phyloP scores from a whole-genome alignment of 2,797 vertebrate genomes.

The Pelochelys cantorii region DNA sequence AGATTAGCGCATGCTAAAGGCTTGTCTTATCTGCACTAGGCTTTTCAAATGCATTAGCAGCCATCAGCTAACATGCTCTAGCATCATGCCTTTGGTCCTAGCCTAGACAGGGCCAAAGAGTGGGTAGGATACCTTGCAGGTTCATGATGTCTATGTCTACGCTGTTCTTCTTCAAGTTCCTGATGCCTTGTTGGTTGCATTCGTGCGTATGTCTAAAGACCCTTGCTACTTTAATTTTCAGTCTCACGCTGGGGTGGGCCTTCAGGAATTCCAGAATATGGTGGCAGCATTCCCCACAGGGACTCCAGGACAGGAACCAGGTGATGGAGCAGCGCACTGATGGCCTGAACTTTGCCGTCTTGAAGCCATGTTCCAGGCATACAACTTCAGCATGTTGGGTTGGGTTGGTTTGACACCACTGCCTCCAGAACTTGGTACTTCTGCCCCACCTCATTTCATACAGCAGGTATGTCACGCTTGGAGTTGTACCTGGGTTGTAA shows the following conservation, averaged over 20 bases:
- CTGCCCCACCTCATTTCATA: slow-evolving; percentile 70
- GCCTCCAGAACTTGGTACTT: slow-evolving; percentile 38
- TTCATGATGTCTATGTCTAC: slow-evolving; percentile 62
- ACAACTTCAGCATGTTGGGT: slow-evolving; percentile 66
- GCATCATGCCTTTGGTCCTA: not conserved
- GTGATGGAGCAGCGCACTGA: slow-evolving; percentile 57
- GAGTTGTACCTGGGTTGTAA: slow-evolving; percentile 20
- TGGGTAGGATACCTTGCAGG: slow-evolving; percentile 52
- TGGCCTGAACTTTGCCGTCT: not conserved
- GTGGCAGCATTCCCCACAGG: slow-evolving; percentile 62
- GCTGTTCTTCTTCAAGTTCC: slow-evolving; percentile 9
- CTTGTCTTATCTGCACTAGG: not conserved
- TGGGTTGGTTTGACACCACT: slow-evolving; percentile 11
- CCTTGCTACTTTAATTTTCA: slow-evolving; percentile 57
- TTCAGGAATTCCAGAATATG: slow-evolving; percentile 67
- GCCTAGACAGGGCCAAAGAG: not conserved
- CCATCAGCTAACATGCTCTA: not conserved
- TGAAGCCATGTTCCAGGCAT: slow-evolving; percentile 67
- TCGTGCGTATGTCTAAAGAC: slow-evolving; percentile 20
- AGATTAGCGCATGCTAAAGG: not conserved
- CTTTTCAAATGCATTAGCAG: not conserved
- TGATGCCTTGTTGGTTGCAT: slow-evolving; percentile 70
- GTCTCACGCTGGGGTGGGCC: slow-evolving; percentile 43
- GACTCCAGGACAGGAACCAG: slow-evolving; percentile 78
- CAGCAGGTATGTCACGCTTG: slow-evolving; percentile 58